Evolutionary conservation across 1,140 invertebrate genomes (phyloP), one percentile per base, ranked within the genome.

Genomic region (Episyrphus balteatus): DNA sequence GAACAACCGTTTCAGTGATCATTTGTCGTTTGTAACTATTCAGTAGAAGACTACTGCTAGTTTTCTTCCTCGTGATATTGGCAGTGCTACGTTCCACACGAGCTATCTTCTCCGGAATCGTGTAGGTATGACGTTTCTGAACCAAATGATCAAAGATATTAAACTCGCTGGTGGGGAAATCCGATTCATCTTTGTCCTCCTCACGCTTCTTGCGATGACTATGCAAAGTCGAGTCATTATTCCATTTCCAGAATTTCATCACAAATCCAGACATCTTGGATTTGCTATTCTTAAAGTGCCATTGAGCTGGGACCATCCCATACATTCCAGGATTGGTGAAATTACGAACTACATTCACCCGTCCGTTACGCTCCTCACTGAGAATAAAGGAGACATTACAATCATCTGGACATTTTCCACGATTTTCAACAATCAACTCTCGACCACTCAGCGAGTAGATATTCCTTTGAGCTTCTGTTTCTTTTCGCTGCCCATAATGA

Each of bases 241-340:
- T 75, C 82, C 82, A 87, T 54, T 83, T 77, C 84, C 84, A 87
- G 62, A 85, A 82, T 71, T 88, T 87, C 38, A 88, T 67, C 18
- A 83, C 78, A 69, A 86, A 87, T 1, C 84, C 84, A 21, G 75
- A 72, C 37, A 82, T 75, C 34, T 75, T 74, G 3, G 73, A 70
- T 50, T 77, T 78, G 38, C 72, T 42, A 49, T 72, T 56, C 45
- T 65, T 67, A 49, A 82, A 79, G 14, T 73, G 68, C 57, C 83
- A 74, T n/a, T 77, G 72, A 11, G 75, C 79, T 0, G 82, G 82
- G 40, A 73, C 74, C 70, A 83, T 82, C 2, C 76, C 80, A 56
- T 78, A 84, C 21, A 80, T 76, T 51, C 74, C 74, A 5, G 67
- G 65, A 3, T 73, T 75, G n/a, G 69, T 68, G 34, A 81, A 76